Evolutionary conservation across 2,113 vertebrate genomes (phyloP).

Genomic region (Anguilla japonica): DNA sequence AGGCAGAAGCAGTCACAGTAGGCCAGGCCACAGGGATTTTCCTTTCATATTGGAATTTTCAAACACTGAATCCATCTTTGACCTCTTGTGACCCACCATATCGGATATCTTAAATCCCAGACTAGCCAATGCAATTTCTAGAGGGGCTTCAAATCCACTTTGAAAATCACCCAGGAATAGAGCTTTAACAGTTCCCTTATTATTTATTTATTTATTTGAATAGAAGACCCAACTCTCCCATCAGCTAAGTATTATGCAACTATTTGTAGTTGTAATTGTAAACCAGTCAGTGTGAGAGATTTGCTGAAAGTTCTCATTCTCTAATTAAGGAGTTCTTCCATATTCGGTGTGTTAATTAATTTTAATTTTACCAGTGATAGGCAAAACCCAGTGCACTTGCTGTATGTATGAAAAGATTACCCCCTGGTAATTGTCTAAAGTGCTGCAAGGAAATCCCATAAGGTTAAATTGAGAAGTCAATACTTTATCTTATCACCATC

Average conservation of each 20-base stretch:
- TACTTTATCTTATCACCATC: background rate
- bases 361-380: background rate
- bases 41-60: slow-evolving; percentile 7
- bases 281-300: background rate
- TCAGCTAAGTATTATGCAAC: background rate
- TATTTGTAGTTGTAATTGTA: background rate
- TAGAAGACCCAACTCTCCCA: background rate
- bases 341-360: background rate
- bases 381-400: background rate
- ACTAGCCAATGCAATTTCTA: background rate
- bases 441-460: background rate
- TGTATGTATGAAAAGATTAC: background rate
- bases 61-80: slow-evolving; percentile 10
- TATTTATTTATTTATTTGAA: no score
- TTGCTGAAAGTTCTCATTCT: background rate
- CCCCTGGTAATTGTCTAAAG: background rate
- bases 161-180: background rate
- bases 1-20: background rate
- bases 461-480: background rate
- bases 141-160: background rate
- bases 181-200: background rate
- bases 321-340: background rate
- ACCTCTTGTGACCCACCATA: slow-evolving; percentile 15
- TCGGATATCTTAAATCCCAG: background rate
- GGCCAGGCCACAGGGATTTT: background rate